phyloP scores from a whole-genome alignment of 2,113 vertebrate species.

The Dromas ardeola region DNA sequence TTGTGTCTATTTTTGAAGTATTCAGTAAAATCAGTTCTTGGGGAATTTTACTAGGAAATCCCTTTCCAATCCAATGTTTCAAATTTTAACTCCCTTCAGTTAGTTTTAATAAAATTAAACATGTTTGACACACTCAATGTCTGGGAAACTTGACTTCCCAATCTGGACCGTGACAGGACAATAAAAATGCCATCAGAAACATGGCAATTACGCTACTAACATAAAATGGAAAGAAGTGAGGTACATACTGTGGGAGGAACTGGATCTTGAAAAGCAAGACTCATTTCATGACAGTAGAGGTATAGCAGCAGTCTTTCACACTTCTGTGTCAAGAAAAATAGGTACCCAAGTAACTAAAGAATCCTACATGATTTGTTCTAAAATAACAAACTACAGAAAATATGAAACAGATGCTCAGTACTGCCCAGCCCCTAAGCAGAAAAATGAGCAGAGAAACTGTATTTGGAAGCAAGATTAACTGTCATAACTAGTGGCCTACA shows the following conservation, averaged over 20 bases:
- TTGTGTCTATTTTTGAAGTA: background rate
- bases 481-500: background rate
- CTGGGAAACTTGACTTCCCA: background rate
- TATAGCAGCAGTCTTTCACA: constrained; percentile 81
- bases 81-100: background rate
- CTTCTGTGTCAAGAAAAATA: constrained; percentile 68
- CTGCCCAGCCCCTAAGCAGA: background rate
- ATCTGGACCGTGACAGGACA: background rate
- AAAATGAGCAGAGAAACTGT: background rate
- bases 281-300: constrained; percentile 85
- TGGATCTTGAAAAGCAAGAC: constrained; percentile 83
- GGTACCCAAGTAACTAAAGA: background rate
- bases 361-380: background rate
- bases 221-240: background rate
- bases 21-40: background rate
- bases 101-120: background rate
- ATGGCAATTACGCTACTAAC: background rate
- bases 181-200: background rate
- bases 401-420: background rate
- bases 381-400: background rate
- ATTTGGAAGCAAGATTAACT: background rate
- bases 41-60: background rate
- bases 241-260: constrained; percentile 80
- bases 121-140: background rate
- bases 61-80: background rate